A percentile compares a stretch with the other conserved stretches of the same genome.
These are phyloP conservation scores for Protosalanx chinensis DNA, from an alignment of 2,797 vertebrate genomes.

Conservation along the genomic window DNA sequence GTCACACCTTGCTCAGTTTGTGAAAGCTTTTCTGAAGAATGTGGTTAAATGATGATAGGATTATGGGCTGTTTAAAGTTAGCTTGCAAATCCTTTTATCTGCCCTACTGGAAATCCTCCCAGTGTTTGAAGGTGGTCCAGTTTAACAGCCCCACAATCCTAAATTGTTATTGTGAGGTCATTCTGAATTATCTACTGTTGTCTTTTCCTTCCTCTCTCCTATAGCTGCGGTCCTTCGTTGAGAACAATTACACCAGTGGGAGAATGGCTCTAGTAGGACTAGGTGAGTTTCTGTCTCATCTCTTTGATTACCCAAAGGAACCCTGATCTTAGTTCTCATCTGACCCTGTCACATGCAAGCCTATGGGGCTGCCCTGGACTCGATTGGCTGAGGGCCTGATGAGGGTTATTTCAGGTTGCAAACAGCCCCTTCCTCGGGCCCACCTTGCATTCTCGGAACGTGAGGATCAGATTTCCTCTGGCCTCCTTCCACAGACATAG, in stretches of 20 bases:
- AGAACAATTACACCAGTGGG: constrained; percentile 84
- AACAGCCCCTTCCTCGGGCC: not conserved
- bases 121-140: too few species aligned
- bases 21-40: too few species aligned
- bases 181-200: not conserved
- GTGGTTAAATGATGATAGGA: too few species aligned
- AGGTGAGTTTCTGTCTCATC: constrained; percentile 67
- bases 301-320: not conserved
- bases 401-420: not conserved
- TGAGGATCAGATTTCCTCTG: constrained; percentile 16
- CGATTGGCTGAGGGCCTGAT: not conserved
- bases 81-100: too few species aligned
- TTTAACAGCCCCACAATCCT: not conserved
- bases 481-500: not conserved
- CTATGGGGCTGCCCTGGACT: not conserved
- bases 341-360: not conserved
- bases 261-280: constrained; percentile 91
- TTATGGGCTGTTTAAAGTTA: too few species aligned
- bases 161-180: not conserved
- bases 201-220: constrained; percentile 28
- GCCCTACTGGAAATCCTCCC: too few species aligned
- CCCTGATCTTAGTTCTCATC: constrained; percentile 3
- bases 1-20: too few species aligned
- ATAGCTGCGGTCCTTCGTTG: constrained; percentile 85
- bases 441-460: not conserved